Base-by-base conservation (phyloP, 1,140 invertebrate species). In the Pseudachorutes palmiensis region DNA sequence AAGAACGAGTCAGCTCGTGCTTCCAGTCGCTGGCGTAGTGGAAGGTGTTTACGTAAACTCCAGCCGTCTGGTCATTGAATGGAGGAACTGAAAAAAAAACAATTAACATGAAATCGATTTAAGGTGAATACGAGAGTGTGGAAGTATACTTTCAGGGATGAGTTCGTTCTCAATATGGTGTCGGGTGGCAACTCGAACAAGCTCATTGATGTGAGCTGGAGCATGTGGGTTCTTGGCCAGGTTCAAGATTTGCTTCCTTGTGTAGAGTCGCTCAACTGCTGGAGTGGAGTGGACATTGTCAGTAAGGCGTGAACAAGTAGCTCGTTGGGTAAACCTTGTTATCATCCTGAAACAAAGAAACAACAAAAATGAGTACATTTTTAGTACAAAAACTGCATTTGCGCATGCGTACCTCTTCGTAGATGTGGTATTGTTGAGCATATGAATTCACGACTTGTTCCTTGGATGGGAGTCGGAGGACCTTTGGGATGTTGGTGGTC, bases 41-140 rank as follows among this genome's bases (percentile, higher is more conserved):
- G 33, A 63, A 41, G 2, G 61, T 63, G 33, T 63, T 63, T 3
- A 24, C 61, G 33, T 12, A 63, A 26, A 63, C 61, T 63, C 61
- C 61, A 45, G 61, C 61, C 36, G 61, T 32, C 22, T 26, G 26
- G 12, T 36, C 33, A n/a, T 63, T n/a, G 61, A 63, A 63, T 24
- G 61, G 31, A 9, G 59, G 59, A 30, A 30, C 59, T 61, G 59
- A 30, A 61, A 61, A 32, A 61, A 61, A 32, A 36, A 45, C 5
- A 63, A 45, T 24, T 63, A 45, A 3, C 2, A 36, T 5, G 14
- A 12, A 3, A 61, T 48, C 19, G 26, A 63, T 61, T 32, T 30
- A 63, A 45, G 9, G 14, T 19, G 14, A 45, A 45, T 12, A 45
- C 9, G 19, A 45, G 19, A 45, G 36, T 45, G n/a, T n/a, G n/a